A percentile compares a stretch with the other conserved stretches of the same genome.
phyloP scores from a whole-genome alignment of 2,797 vertebrate genomes.

The Sebastes variabilis region DNA sequence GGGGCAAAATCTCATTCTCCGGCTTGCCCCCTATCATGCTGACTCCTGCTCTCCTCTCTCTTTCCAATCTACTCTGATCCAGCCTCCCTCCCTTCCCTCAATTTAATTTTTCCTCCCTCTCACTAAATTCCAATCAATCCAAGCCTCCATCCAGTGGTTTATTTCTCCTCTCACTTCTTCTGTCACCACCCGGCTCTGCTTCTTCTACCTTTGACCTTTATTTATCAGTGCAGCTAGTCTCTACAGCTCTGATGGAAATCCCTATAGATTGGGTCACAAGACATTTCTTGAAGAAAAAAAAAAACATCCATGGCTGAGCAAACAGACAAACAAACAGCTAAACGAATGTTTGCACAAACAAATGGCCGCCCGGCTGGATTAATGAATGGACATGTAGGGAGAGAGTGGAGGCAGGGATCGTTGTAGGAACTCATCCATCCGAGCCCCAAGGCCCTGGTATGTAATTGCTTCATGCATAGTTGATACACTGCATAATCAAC shows the following conservation, averaged over 20 bases:
- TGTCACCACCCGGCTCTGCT: constrained; percentile 23
- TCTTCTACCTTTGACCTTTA: constrained; percentile 70
- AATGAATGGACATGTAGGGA: constrained; percentile 66
- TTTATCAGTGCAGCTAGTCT: constrained; percentile 47
- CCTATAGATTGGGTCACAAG: constrained; percentile 42
- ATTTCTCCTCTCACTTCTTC: constrained; percentile 49
- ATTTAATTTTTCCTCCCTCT: constrained; percentile 54
- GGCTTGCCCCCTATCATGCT: constrained; percentile 50
- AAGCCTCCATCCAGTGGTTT: constrained; percentile 58
- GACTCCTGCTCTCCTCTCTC: constrained; percentile 58
- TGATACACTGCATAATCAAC: constrained; percentile 76
- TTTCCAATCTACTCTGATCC: constrained; percentile 45
- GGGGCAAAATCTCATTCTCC: constrained; percentile 71
- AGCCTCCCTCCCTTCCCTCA: constrained; percentile 28
- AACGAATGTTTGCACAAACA: constrained; percentile 72
- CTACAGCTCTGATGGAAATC: constrained; percentile 40
- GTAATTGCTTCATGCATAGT: constrained; percentile 82
- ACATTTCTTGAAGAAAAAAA: constrained; percentile 12
- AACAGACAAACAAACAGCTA: constrained; percentile 64
- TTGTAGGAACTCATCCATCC: constrained; percentile 63
- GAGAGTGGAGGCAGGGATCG: constrained; percentile 32
- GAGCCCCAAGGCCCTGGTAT: constrained; percentile 58
- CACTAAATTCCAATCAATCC: constrained; percentile 74
- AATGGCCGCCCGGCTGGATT: constrained; percentile 56
- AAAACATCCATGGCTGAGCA: constrained; percentile 24